phyloP scores from a whole-genome alignment of 2,797 vertebrate genomes.

The Calcarius lapponicus region DNA sequence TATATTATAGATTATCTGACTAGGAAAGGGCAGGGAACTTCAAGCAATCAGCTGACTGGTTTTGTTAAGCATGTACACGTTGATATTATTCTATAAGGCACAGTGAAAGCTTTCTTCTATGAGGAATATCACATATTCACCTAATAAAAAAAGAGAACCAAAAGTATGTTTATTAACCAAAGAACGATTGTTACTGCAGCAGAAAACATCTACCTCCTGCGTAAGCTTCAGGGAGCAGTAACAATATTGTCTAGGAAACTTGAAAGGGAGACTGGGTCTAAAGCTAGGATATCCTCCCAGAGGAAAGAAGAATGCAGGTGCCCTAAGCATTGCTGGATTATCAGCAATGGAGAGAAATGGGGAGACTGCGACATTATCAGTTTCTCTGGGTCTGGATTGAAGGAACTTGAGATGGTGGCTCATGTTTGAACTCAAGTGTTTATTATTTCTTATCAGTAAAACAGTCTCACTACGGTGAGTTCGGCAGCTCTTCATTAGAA shows the following conservation, averaged over 20 bases:
- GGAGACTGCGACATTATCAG: background rate
- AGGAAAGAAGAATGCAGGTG: background rate
- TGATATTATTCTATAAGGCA: background rate
- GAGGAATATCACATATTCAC: background rate
- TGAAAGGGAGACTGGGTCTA: background rate
- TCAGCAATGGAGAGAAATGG: background rate
- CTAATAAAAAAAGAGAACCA: background rate
- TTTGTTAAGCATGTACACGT: background rate
- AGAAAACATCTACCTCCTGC: background rate
- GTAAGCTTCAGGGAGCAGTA: background rate
- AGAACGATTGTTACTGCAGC: background rate
- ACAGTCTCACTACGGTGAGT: no score
- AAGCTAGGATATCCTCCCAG: background rate
- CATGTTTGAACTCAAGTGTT: no score
- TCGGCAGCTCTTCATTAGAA: no score
- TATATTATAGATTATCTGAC: background rate
- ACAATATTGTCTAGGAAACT: background rate
- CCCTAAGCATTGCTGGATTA: background rate
- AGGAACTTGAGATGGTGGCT: no score
- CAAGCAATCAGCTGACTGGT: background rate
- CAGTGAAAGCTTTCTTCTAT: background rate
- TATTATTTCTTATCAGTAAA: no score
- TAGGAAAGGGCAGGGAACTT: background rate
- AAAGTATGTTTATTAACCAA: background rate
- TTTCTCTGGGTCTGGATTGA: no score